Evolutionary conservation across 2,888 invertebrate species (phyloP).

Genomic region (Cheilosia grossa): DNA sequence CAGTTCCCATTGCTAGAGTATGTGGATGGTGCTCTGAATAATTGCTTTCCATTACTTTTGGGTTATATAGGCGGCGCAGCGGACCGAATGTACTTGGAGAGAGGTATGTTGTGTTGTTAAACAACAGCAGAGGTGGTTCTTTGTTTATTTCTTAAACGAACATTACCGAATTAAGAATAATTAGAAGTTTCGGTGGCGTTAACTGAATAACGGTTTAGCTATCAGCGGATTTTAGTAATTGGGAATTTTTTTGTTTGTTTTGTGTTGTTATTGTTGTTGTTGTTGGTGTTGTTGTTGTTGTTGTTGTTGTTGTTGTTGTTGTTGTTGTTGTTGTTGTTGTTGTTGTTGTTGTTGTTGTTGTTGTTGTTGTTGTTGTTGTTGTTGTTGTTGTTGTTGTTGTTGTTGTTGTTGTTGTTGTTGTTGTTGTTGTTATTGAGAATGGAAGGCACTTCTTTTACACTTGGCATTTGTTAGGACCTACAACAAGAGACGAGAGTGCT

Average conservation of each 20-base stretch:
- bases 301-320: no score
- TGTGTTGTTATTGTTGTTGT: no score
- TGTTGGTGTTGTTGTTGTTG: no score
- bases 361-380: no score
- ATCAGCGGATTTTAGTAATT: not conserved
- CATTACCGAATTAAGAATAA: conserved; percentile 51
- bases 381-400: no score
- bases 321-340: no score
- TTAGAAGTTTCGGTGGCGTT: conserved; percentile 31
- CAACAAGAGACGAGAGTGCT: no score
- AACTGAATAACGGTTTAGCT: conserved; percentile 23
- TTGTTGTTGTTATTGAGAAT: not conserved
- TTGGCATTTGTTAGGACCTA: not conserved
- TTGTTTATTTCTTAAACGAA: conserved; percentile 3
- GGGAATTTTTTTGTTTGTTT: no score
- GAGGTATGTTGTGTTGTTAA: not conserved
- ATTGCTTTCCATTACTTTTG: conserved; percentile 60
- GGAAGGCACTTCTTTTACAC: not conserved
- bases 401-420: no score
- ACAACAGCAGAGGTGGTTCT: conserved; percentile 17
- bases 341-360: no score
- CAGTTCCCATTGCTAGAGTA: conserved; percentile 14
- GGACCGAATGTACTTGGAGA: not conserved
- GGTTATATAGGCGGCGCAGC: not conserved
- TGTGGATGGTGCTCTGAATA: conserved; percentile 59